These are phyloP conservation scores for Catostomus latipinnis DNA, from an alignment of 2,797 vertebrate species.

Conservation along the genomic window DNA sequence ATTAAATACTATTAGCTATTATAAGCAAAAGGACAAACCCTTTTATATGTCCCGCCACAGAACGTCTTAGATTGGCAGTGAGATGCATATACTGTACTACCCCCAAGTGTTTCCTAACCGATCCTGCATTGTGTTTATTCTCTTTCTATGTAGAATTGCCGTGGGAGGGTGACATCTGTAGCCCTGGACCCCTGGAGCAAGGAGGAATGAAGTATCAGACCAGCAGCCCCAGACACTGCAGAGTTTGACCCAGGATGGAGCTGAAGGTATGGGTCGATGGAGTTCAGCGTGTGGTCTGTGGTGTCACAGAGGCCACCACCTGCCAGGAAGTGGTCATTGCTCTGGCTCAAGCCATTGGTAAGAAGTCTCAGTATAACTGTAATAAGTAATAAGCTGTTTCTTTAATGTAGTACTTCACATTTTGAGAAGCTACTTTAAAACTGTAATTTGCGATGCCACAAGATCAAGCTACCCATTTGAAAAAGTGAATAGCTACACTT, in stretches of 20 bases:
- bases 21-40: no score
- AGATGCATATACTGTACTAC: background rate
- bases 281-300: slow-evolving; percentile 96
- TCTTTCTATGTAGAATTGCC: background rate
- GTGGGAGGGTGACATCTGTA: slow-evolving; percentile 54
- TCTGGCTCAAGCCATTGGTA: slow-evolving; percentile 97
- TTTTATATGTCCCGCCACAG: no score
- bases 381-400: background rate
- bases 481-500: no score
- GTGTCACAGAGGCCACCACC: slow-evolving; percentile 96
- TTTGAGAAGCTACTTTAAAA: no score
- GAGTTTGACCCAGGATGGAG: slow-evolving; percentile 87
- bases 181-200: slow-evolving; percentile 62
- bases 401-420: background rate
- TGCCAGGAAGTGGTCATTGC: slow-evolving; percentile 99
- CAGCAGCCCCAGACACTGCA: slow-evolving; percentile 58
- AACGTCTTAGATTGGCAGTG: background rate
- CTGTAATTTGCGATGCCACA: no score
- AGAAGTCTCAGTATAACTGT: slow-evolving; percentile 49
- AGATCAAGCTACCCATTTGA: no score
- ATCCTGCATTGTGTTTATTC: background rate
- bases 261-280: slow-evolving; percentile 99
- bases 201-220: slow-evolving; percentile 71
- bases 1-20: no score
- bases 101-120: background rate